These are phyloP conservation scores for Pterocles burchelli DNA, from an alignment of 2,113 vertebrate genomes.

Conservation along the genomic window DNA sequence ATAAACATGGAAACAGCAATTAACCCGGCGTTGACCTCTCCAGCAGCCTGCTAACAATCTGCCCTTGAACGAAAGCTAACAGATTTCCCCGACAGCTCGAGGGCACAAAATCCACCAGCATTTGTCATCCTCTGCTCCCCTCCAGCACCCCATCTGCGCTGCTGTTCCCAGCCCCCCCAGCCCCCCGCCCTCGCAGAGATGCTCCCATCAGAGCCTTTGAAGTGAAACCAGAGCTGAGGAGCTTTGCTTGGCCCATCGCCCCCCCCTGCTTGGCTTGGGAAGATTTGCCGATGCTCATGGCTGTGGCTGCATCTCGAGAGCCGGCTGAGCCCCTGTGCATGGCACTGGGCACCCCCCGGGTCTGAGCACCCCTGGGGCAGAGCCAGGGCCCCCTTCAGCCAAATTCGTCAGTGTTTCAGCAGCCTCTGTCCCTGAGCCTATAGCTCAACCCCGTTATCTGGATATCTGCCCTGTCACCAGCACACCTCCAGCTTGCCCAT, in stretches of 20 bases:
- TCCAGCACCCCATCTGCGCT: not conserved
- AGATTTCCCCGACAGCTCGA: not conserved
- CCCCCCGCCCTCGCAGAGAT: accelerated
- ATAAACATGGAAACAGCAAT: not conserved
- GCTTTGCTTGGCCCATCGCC: not conserved
- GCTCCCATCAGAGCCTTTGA: accelerated
- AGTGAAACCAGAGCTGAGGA: not conserved
- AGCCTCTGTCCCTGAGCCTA: not conserved
- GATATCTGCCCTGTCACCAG: not conserved
- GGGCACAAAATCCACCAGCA: not conserved
- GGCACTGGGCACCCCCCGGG: not conserved
- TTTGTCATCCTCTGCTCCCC: not conserved
- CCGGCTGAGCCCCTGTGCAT: not conserved
- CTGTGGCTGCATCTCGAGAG: not conserved
- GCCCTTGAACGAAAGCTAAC: not conserved
- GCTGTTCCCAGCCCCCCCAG: not conserved
- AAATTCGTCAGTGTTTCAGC: not conserved
- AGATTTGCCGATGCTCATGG: not conserved
- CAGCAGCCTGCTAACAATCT: not conserved
- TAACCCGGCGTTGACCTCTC: not conserved
- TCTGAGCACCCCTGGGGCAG: not conserved
- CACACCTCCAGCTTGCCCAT: not conserved
- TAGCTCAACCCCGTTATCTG: not conserved
- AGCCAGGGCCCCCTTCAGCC: not conserved
- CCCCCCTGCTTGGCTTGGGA: not conserved